Evolutionary conservation across 2,797 vertebrate species (phyloP).

Genomic region (Periophthalmus magnuspinnatus): DNA sequence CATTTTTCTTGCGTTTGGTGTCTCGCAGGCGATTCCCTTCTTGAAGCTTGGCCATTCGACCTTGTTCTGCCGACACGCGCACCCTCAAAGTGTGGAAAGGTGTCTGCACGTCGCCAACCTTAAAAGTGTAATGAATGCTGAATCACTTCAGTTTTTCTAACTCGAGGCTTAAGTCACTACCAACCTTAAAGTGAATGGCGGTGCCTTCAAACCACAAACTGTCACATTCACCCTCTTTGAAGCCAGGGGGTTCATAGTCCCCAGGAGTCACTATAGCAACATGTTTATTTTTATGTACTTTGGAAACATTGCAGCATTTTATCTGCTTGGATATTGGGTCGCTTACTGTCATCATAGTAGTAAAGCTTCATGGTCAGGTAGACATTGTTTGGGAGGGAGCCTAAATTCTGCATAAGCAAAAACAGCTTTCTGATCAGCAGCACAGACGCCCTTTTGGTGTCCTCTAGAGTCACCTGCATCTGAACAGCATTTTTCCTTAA

Average conservation of each 20-base stretch:
- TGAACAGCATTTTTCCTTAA: conserved; percentile 65
- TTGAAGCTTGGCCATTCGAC: conserved; percentile 65
- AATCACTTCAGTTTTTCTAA: neutral
- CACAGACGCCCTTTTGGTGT: conserved; percentile 84
- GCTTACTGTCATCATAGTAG: conserved; percentile 89
- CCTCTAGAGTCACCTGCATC: conserved; percentile 68
- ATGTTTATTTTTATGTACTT: neutral
- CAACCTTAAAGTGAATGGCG: conserved; percentile 77
- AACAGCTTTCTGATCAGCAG: conserved; percentile 89
- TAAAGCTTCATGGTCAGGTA: conserved; percentile 91
- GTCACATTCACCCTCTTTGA: conserved; percentile 76
- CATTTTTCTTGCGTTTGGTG: conserved; percentile 12
- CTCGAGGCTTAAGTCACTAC: conserved; percentile 46
- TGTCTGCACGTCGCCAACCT: conserved; percentile 77
- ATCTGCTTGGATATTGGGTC: neutral
- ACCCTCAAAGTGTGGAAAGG: conserved; percentile 74
- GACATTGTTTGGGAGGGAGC: conserved; percentile 81
- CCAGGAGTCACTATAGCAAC: conserved; percentile 76
- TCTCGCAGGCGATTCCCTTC: conserved; percentile 56
- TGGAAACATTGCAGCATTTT: no score
- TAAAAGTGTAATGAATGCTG: conserved; percentile 50
- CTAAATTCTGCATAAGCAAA: conserved; percentile 89
- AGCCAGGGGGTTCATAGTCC: conserved; percentile 82
- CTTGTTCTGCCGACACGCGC: conserved; percentile 70
- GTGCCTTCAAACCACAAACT: conserved; percentile 79